Conservation (phyloP, 2,888 invertebrate species). For the Epinotia nisella region DNA sequence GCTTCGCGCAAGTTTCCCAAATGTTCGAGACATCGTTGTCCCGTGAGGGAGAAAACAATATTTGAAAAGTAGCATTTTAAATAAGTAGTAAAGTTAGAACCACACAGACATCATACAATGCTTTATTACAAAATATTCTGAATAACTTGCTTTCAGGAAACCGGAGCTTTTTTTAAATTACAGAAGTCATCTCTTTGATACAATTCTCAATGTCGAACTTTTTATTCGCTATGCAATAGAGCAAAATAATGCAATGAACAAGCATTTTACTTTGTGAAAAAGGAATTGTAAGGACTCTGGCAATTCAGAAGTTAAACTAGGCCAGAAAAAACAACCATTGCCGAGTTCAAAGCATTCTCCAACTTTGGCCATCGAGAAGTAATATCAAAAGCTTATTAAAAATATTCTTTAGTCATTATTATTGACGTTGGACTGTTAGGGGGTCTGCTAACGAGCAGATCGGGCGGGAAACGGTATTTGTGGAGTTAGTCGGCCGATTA, state of each 20-base stretch:
- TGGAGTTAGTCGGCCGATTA: slow-evolving; percentile 8
- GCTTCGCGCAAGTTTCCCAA: no score
- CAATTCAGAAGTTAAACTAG: slow-evolving; percentile 47
- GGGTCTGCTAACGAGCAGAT: slow-evolving; percentile 20
- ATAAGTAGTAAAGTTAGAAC: not conserved
- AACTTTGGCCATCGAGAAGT: slow-evolving; percentile 58
- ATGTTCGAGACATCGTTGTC: no score
- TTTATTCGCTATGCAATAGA: slow-evolving; percentile 5
- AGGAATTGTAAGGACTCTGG: slow-evolving; percentile 14
- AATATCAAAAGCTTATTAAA: slow-evolving; percentile 59
- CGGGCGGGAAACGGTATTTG: not conserved
- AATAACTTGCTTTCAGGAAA: not conserved
- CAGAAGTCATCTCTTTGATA: slow-evolving; percentile 19
- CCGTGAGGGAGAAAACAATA: no score
- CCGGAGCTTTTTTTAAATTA: slow-evolving; percentile 14
- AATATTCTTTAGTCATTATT: slow-evolving; percentile 53
- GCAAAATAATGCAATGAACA: slow-evolving; percentile 33
- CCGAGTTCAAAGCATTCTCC: slow-evolving; percentile 56
- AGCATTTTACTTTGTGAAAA: slow-evolving; percentile 14
- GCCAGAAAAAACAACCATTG: slow-evolving; percentile 57
- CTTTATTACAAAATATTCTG: not conserved
- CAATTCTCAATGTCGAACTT: slow-evolving; percentile 30
- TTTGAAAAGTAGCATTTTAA: not conserved
- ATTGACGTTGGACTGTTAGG: slow-evolving; percentile 24
- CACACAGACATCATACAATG: not conserved